A percentile compares a stretch with the other conserved stretches of the same genome.
Conservation (phyloP, 2,888 invertebrate genomes). For the Rhagonycha fulva region DNA sequence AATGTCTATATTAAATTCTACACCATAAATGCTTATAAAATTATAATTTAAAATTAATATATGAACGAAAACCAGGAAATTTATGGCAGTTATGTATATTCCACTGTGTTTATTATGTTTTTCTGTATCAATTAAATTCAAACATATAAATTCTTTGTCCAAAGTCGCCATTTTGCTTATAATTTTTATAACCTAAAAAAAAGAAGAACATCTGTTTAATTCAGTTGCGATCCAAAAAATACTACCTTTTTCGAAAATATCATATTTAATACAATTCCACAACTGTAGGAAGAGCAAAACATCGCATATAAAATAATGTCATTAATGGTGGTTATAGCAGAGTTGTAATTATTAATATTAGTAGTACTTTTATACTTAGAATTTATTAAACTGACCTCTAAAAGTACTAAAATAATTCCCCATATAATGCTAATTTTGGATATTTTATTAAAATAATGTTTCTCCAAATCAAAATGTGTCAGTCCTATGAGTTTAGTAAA, state of each 20-base stretch:
- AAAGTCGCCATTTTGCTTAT: no score
- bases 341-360: background rate
- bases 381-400: background rate
- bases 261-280: background rate
- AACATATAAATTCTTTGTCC: no score
- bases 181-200: background rate
- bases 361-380: background rate
- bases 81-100: no score
- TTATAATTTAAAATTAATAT: no score
- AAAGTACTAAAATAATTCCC: background rate
- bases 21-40: no score
- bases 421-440: background rate
- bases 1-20: no score
- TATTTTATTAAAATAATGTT: background rate
- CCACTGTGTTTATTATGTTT: no score
- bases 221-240: background rate
- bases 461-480: background rate
- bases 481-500: background rate
- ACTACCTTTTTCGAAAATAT: background rate
- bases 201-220: no score
- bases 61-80: no score
- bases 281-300: background rate
- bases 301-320: background rate
- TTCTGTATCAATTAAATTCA: no score
- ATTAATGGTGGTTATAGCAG: background rate